These are phyloP conservation scores for Danaus plexippus DNA, from an alignment of 1,140 invertebrate species.

Conservation along the genomic window DNA sequence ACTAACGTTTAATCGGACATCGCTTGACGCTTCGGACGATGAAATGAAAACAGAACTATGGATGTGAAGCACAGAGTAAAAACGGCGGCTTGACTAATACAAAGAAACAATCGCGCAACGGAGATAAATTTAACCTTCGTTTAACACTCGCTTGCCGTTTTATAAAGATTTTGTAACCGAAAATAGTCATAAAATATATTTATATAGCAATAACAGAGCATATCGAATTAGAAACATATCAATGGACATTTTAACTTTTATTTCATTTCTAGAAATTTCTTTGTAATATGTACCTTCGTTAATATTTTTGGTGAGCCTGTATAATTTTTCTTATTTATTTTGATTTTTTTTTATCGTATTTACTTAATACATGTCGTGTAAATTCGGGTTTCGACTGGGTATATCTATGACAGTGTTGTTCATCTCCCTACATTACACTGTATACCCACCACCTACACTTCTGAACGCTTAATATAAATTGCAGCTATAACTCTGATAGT, in stretches of 20 bases:
- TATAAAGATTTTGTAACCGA: neutral
- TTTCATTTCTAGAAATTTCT: no score
- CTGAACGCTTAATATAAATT: conserved; percentile 18
- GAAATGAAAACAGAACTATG: conserved; percentile 23
- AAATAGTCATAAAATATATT: neutral
- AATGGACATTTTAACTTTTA: no score
- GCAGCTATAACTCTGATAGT: conserved; percentile 15
- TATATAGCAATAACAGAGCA: no score
- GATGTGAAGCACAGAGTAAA: conserved; percentile 26
- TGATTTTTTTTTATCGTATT: no score
- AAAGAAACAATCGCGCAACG: conserved; percentile 21
- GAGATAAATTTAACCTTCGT: conserved; percentile 22
- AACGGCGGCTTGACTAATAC: conserved; percentile 27
- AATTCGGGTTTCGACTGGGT: no score
- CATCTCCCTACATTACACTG: conserved; percentile 15
- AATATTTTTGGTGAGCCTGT: no score
- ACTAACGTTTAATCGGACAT: conserved; percentile 13
- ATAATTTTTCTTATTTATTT: no score
- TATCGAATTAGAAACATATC: no score
- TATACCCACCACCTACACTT: conserved; percentile 17
- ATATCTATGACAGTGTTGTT: neutral
- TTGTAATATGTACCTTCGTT: no score
- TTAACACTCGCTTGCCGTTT: conserved; percentile 9
- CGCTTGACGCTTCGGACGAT: conserved; percentile 21
- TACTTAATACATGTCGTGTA: no score